Base-by-base conservation (phyloP, 2,888 invertebrate genomes). In the Exephanes ischioxanthus region DNA sequence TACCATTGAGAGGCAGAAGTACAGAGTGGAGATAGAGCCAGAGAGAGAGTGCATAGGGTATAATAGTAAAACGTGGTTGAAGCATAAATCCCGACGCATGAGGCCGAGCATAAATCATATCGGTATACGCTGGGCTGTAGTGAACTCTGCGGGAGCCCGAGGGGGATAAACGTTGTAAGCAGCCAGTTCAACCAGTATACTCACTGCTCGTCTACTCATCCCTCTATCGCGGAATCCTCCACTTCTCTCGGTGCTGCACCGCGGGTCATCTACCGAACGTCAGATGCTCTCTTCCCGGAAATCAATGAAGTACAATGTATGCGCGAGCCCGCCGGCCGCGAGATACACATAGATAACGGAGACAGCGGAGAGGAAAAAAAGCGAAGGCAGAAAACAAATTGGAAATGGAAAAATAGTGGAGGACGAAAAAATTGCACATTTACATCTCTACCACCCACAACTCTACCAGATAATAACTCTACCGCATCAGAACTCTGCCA, bases 71-170 rank as follows among this genome's bases (percentile, higher is more conserved):
- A 85, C 68, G 78, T 70, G 72, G 84, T 71, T 58, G 37, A 33
- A 58, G 83, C 87, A 89, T 90, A 89, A 89, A 89, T 90, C 88
- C 83, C 41, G 72, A 79, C 78, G 82, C 68, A 88, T 79, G 84
- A 87, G 79, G 83, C 81, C 58, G 84, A 53, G 67, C 83, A 88
- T 90, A 90, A 90, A 90, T 90, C 89, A 89, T 86, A 84, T 84
- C 83, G 87, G 85, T 83, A 16, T 48, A 86, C 80, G 67, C 55
- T 68, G 33, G 33, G 77, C 63, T 84, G 71, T 78, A 63, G 58
- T 75, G 48, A 41, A 37, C 55, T 75, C 67, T 51, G 76, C 70
- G 66, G 76, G 37, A 85, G 55, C 51, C 76, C 81, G 51, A 33
- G 48, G 79, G 84, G 81, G 76, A 82, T 81, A 77, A 85, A 85